Conservation (phyloP, 2,888 invertebrate genomes). For the Ischnus inquisitorius region DNA sequence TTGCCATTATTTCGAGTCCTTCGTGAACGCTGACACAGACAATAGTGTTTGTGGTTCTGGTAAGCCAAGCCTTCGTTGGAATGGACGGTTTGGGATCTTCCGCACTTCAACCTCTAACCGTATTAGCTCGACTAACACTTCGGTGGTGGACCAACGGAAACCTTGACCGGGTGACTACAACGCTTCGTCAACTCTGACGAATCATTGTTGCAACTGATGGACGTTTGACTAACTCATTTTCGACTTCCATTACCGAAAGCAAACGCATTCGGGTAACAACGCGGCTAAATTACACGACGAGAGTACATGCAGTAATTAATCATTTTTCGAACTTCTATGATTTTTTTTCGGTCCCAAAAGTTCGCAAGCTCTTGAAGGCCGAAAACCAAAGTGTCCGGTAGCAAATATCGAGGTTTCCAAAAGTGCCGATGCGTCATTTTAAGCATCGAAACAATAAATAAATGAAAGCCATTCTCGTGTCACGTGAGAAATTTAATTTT, state of each 20-base stretch:
- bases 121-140: constrained; percentile 76
- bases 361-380: too few species aligned
- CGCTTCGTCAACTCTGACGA: neutral
- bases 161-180: constrained; percentile 41
- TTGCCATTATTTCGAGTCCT: constrained; percentile 72
- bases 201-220: constrained; percentile 49
- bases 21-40: constrained; percentile 18
- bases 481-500: constrained; percentile 9
- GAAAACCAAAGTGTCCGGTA: too few species aligned
- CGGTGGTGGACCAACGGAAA: constrained; percentile 65
- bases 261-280: too few species aligned
- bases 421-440: neutral
- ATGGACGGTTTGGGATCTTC: constrained; percentile 66
- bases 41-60: constrained; percentile 17
- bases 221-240: constrained; percentile 26
- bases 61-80: constrained; percentile 43
- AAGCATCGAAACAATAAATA: neutral
- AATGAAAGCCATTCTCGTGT: neutral
- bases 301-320: too few species aligned
- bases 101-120: constrained; percentile 65
- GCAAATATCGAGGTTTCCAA: neutral
- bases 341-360: too few species aligned
- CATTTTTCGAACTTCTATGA: too few species aligned
- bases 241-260: constrained; percentile 3
- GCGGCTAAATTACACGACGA: too few species aligned